A percentile compares a stretch with the other conserved stretches of the same genome.
Conservation (phyloP, 2,888 invertebrate genomes). For the Parasteatoda lunata region DNA sequence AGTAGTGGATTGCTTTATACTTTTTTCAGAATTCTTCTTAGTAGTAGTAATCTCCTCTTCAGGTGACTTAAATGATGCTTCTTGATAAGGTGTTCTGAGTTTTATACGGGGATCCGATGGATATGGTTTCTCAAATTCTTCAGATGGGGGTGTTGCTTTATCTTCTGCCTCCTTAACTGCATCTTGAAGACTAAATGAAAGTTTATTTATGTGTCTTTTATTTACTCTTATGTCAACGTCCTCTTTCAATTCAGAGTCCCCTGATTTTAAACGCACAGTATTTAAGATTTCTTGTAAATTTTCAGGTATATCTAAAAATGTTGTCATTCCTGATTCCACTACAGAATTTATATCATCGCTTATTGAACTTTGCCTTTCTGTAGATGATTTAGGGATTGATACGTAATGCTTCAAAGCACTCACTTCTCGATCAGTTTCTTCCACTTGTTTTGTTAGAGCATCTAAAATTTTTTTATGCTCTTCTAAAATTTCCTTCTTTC, state of each 20-base stretch:
- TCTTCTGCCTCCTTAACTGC: not conserved
- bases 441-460: slow-evolving; percentile 40
- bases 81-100: slow-evolving; percentile 32
- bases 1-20: not conserved
- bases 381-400: slow-evolving; percentile 20
- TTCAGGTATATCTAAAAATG: slow-evolving; percentile 53
- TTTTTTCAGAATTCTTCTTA: not conserved
- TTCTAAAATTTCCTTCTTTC: slow-evolving; percentile 29
- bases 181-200: not conserved
- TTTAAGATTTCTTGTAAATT: slow-evolving; percentile 45
- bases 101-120: slow-evolving; percentile 54
- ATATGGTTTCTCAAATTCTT: not conserved
- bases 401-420: slow-evolving; percentile 34
- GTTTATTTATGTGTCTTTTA: slow-evolving; percentile 4
- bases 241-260: not conserved
- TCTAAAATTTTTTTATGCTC: slow-evolving; percentile 55
- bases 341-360: slow-evolving; percentile 41
- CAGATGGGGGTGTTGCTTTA: not conserved
- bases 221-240: slow-evolving; percentile 51
- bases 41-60: slow-evolving; percentile 19
- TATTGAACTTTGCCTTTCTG: slow-evolving; percentile 12
- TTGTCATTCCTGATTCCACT: slow-evolving; percentile 43
- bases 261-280: slow-evolving; percentile 34
- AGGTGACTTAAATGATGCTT: not conserved
- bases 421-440: slow-evolving; percentile 40